These are phyloP conservation scores for Caenorhabditis macrosperma DNA, from an alignment of 2,888 invertebrate species.

Conservation along the genomic window DNA sequence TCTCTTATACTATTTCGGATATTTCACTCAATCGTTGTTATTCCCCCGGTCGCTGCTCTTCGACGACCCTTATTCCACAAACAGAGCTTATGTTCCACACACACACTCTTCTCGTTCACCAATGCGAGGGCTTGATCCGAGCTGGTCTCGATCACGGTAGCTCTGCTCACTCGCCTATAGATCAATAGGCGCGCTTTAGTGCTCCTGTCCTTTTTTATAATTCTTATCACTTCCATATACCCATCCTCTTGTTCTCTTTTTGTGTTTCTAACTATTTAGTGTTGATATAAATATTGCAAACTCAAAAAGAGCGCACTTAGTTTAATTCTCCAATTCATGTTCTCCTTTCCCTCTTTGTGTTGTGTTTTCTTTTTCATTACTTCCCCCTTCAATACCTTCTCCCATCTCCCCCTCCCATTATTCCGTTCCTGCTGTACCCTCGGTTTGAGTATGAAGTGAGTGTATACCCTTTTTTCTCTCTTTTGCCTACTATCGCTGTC, in stretches of 20 bases:
- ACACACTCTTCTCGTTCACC: neutral
- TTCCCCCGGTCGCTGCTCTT: constrained; percentile 15
- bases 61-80: constrained; percentile 13
- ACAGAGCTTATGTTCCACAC: constrained; percentile 26
- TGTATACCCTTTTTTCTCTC: constrained; percentile 16
- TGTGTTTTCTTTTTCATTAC: no score
- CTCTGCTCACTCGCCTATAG: neutral
- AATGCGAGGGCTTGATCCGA: constrained; percentile 9
- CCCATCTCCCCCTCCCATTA: neutral
- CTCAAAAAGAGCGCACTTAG: constrained; percentile 9
- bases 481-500: neutral
- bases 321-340: neutral
- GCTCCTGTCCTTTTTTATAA: neutral
- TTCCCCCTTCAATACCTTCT: no score
- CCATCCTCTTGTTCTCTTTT: constrained; percentile 11
- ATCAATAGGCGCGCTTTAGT: neutral
- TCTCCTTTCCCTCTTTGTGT: constrained; percentile 19
- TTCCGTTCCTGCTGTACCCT: constrained; percentile 11
- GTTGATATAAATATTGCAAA: constrained; percentile 29
- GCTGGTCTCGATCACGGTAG: constrained; percentile 35
- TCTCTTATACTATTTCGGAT: constrained; percentile 24
- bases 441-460: constrained; percentile 37
- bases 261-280: constrained; percentile 44
- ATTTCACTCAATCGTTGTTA: constrained; percentile 17
- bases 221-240: neutral